Conservation (phyloP, 2,888 invertebrate species). For the Coremacera marginata region DNA sequence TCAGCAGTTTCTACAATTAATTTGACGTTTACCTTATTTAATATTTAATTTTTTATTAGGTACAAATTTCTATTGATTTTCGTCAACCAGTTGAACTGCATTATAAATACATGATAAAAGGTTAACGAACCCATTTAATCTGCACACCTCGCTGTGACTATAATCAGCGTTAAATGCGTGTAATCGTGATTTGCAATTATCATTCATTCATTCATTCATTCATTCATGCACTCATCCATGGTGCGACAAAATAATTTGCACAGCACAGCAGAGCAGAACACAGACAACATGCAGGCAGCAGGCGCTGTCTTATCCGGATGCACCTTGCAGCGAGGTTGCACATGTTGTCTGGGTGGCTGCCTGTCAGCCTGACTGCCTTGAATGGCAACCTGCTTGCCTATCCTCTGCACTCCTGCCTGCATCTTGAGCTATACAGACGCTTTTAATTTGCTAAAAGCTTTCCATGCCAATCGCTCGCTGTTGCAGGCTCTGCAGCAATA, state of each 20-base stretch:
- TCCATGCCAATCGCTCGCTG: background rate
- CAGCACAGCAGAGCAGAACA: too few relatives aligned
- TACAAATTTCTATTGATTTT: too few relatives aligned
- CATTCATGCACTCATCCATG: background rate
- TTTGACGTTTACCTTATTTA: too few relatives aligned
- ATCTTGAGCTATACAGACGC: background rate
- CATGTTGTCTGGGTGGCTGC: too few relatives aligned
- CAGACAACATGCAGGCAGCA: too few relatives aligned
- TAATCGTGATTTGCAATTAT: background rate
- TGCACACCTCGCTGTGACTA: background rate
- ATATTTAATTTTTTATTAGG: too few relatives aligned
- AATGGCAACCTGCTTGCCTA: background rate
- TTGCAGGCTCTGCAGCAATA: background rate
- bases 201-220: background rate
- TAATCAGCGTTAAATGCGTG: conserved; percentile 19
- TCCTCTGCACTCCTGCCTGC: background rate
- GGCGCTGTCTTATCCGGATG: too few relatives aligned
- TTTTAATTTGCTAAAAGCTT: conserved; percentile 33
- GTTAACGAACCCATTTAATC: conserved; percentile 2
- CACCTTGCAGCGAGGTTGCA: too few relatives aligned
- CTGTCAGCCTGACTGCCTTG: too few relatives aligned
- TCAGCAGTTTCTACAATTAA: too few relatives aligned
- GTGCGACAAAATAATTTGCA: too few relatives aligned
- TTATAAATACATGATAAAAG: background rate
- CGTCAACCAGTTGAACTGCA: too few relatives aligned